Evolutionary conservation across 2,888 invertebrate genomes (phyloP).

Genomic region (Melanostoma scalare): DNA sequence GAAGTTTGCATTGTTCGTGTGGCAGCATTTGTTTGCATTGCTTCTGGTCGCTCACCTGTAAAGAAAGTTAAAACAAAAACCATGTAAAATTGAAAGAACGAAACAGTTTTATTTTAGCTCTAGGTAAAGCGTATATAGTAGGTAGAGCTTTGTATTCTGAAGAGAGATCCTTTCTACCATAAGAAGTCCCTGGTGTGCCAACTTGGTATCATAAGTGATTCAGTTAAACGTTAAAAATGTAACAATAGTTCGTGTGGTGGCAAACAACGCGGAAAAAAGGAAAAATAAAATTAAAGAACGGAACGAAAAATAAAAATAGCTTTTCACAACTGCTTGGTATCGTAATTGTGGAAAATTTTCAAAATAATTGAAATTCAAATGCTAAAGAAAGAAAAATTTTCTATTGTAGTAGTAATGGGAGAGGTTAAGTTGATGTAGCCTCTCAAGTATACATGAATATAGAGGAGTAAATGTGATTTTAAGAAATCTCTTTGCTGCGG

Average conservation of each 20-base stretch:
- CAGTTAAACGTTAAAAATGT: constrained; percentile 69
- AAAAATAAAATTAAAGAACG: not conserved
- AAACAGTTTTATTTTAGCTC: constrained; percentile 59
- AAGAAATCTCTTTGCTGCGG: not conserved
- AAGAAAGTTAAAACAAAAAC: constrained; percentile 78
- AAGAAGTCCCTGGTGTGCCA: constrained; percentile 26
- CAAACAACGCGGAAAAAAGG: constrained; percentile 56
- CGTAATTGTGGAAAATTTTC: constrained; percentile 14
- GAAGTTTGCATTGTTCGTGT: constrained; percentile 74
- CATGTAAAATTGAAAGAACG: constrained; percentile 42
- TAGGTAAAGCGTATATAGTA: constrained; percentile 39
- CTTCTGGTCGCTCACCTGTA: constrained; percentile 89
- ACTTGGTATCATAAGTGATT: constrained; percentile 51
- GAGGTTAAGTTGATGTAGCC: too few species aligned
- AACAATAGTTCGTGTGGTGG: constrained; percentile 66
- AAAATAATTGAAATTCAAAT: constrained; percentile 15
- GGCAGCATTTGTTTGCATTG: constrained; percentile 90
- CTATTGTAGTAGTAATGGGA: too few species aligned
- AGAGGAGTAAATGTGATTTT: too few species aligned
- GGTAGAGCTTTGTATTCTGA: constrained; percentile 5
- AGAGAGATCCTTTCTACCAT: constrained; percentile 55
- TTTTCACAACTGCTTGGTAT: constrained; percentile 20
- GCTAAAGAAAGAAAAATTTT: too few species aligned
- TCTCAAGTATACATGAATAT: too few species aligned
- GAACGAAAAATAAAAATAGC: constrained; percentile 10